Evolutionary conservation across 2,797 vertebrate species (phyloP), one percentile per base, ranked within the genome.

Genomic region (Pterois miles): DNA sequence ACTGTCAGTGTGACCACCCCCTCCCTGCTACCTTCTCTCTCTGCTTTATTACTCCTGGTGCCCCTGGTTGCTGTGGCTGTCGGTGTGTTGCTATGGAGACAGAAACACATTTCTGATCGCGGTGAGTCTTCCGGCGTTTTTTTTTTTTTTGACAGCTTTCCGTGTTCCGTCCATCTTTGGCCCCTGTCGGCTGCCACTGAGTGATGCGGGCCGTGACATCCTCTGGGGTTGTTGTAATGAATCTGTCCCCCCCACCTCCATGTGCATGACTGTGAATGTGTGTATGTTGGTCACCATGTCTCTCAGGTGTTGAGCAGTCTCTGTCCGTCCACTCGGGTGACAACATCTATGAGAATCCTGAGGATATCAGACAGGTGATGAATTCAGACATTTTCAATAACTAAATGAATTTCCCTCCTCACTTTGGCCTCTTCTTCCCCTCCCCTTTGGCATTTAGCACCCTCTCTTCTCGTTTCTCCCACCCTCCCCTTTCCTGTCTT

Each of bases 21-120:
- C 83, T 72, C 87, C 76, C 65, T 56, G 64, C 89, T 71, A 80
- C 81, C 84, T 65, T 86, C 85, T 76, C 92, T 96, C 72, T 92
- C 86, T 77, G 90, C 92, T 77, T 93, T 96, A 90, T 93, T 96
- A 88, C 93, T 95, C 88, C 83, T 95, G 85, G 91, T 95, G 85
- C 95, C 94, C 87, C 83, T 94, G 91, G 90, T 92, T 93, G 91
- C 94, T 13, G 82, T 78, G 73, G 89, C 89, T 88, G 91, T 90
- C 78, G 89, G 90, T 82, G 92, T 94, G 95, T 96, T 96, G 91
- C 95, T 96, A 95, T 95, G 95, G 95, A 94, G 91, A 96, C 95
- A 85, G 87, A 91, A 93, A 90, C 87, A 92, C 91, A 88, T 92
- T 90, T 90, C 90, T 87, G 86, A 82, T 78, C 90, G 72, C 16